Evolutionary conservation across 2,888 invertebrate genomes (phyloP), one percentile per base, ranked within the genome.

Genomic region (Ecdyonurus torrentis): DNA sequence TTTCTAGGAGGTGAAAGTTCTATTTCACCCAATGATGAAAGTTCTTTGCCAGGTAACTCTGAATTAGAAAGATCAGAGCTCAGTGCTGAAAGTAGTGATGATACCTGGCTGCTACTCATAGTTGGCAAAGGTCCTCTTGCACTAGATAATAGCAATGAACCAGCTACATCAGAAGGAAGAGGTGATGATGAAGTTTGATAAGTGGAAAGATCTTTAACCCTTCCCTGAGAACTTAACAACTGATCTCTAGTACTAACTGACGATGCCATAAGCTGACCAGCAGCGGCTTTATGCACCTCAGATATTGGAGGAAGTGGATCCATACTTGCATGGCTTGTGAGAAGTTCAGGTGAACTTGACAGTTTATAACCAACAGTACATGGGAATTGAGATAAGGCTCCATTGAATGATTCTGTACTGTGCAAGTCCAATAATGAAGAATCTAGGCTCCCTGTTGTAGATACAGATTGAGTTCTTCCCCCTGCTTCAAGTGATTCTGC

Each of bases 71-170:
- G 55, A 22, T 55, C 55, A 5, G 55, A 55, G 22, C n/a, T 55
- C 19, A 67, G 64, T 22, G 66, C 67, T 25, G 66, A 66, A 2
- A 67, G 60, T 10, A 67, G 66, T 25, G 67, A 67, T 2, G 66
- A 67, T 7, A 67, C 67, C 60, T 67, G 67, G 58, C 67, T 67
- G 55, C 66, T 65, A 52, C 65, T 66, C 63, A 67, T 67, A 2
- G 67, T 59, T 15, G 67, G 67, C 15, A 67, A 37, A 2, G 64
- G 55, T 55, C 55, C 64, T 2, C 66, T 59, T 1, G 66, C 64
- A 23, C 61, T 65, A 1, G 64, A 63, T 2, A 66, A 24, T 23
- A 55, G 20, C 55, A 55, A n/a, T 5, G 55, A 55, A 10, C 55
- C 59, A 20, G 63, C 63, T 22, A 59, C 63, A 24, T 59, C 59